These are phyloP conservation scores for Meiosimyza platycephala DNA, from an alignment of 2,888 invertebrate species.

Conservation along the genomic window DNA sequence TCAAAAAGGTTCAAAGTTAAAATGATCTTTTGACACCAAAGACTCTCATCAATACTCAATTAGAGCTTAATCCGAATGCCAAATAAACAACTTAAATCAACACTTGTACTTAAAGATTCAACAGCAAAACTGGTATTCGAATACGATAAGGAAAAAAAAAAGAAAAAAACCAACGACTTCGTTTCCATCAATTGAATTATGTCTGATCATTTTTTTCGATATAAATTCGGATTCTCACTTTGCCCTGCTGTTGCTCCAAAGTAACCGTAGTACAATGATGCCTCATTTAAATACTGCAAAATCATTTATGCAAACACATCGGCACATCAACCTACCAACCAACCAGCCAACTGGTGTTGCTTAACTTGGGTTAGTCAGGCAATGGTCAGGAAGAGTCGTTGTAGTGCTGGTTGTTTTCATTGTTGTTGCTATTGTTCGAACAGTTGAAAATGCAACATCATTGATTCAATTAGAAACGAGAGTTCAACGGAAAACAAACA, in stretches of 20 bases:
- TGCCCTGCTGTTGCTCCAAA: neutral
- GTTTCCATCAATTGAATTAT: neutral
- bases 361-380: no score
- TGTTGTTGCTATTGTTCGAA: neutral
- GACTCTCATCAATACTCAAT: conserved; percentile 9
- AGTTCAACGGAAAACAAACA: conserved; percentile 1
- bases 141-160: neutral
- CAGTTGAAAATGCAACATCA: conserved; percentile 19
- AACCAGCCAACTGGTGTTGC: neutral
- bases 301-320: conserved; percentile 19
- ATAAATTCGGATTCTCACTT: neutral
- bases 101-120: neutral
- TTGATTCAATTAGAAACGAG: neutral
- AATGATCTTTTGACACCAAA: neutral
- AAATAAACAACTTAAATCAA: neutral
- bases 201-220: neutral
- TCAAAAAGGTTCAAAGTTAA: neutral
- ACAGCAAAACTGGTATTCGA: no score
- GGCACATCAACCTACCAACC: neutral
- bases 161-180: neutral
- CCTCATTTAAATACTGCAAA: conserved; percentile 24
- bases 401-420: neutral
- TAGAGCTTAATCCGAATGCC: conserved; percentile 18
- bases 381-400: no score
- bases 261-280: neutral